Percentiles rank a stretch among this genome's conserved stretches.
Evolutionary conservation across 2,113 vertebrate species (phyloP).

Genomic region (Nyctereutes procyonoides): DNA sequence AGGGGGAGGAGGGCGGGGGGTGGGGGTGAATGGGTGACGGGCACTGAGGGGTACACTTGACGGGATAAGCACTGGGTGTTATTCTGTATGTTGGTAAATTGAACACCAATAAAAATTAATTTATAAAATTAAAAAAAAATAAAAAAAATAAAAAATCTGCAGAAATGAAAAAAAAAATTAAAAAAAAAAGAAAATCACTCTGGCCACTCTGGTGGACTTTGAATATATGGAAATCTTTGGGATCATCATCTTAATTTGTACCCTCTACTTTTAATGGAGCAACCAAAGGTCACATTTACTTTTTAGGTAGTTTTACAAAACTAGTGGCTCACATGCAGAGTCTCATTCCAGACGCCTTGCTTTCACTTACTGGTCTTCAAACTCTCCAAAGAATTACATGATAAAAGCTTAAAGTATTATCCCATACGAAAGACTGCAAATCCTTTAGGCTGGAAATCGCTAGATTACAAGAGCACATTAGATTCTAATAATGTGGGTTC

Average conservation of each 20-base stretch:
- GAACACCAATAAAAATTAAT: too few relatives aligned
- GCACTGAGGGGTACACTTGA: too few relatives aligned
- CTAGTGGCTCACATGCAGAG: background rate
- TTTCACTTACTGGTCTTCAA: conserved; percentile 18
- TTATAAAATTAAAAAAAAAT: too few relatives aligned
- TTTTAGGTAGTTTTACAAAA: background rate
- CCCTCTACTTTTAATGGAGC: background rate
- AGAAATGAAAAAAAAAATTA: too few relatives aligned
- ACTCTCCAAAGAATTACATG: conserved; percentile 2
- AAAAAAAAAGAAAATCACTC: background rate
- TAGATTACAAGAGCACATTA: conserved; percentile 16
- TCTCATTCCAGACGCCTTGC: background rate
- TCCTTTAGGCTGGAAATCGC: conserved; percentile 42
- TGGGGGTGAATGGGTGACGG: too few relatives aligned
- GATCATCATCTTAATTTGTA: background rate
- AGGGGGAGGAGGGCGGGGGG: too few relatives aligned
- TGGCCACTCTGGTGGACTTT: background rate
- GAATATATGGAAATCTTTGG: background rate
- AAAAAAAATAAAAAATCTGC: too few relatives aligned
- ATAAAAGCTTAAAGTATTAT: conserved; percentile 62
- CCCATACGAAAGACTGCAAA: conserved; percentile 13
- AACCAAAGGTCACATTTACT: background rate
- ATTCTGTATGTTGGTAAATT: too few relatives aligned
- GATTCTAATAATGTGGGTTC: background rate
- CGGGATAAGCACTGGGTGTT: too few relatives aligned